These are phyloP conservation scores for Diaprepes abbreviatus DNA, from an alignment of 2,888 invertebrate genomes.

Conservation along the genomic window DNA sequence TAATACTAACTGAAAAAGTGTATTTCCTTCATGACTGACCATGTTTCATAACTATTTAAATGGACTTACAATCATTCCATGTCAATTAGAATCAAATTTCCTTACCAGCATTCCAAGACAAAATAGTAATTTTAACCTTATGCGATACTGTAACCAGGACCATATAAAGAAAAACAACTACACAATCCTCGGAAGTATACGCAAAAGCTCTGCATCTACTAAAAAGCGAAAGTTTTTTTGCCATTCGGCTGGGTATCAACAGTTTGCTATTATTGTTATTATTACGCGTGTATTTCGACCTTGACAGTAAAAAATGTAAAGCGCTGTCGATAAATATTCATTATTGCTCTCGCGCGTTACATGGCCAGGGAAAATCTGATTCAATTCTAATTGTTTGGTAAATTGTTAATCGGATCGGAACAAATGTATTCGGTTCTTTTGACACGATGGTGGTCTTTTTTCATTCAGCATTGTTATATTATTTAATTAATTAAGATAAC, in stretches of 20 bases:
- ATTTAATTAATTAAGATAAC: slow-evolving; percentile 22
- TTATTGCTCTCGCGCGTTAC: slow-evolving; percentile 45
- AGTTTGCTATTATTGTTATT: slow-evolving; percentile 30
- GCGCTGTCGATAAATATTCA: slow-evolving; percentile 48
- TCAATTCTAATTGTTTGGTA: slow-evolving; percentile 48
- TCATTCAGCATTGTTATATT: slow-evolving; percentile 25
- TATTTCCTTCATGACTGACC: no score
- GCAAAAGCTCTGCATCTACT: background rate
- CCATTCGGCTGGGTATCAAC: slow-evolving; percentile 12
- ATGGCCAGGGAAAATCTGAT: slow-evolving; percentile 47
- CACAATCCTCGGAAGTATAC: slow-evolving; percentile 10
- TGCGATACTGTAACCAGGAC: slow-evolving; percentile 1
- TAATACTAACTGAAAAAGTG: no score
- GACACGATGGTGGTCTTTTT: slow-evolving; percentile 34
- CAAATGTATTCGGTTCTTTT: slow-evolving; percentile 46
- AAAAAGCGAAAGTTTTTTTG: slow-evolving; percentile 29
- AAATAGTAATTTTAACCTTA: no score
- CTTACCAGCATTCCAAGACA: no score
- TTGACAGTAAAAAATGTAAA: slow-evolving; percentile 54
- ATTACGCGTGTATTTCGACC: slow-evolving; percentile 46
- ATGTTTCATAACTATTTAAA: no score
- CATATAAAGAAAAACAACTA: slow-evolving; percentile 1
- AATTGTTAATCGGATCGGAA: slow-evolving; percentile 48
- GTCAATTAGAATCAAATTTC: no score
- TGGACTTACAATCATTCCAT: no score